These are phyloP conservation scores for Carduelis carduelis DNA, from an alignment of 2,797 vertebrate genomes.

Conservation along the genomic window DNA sequence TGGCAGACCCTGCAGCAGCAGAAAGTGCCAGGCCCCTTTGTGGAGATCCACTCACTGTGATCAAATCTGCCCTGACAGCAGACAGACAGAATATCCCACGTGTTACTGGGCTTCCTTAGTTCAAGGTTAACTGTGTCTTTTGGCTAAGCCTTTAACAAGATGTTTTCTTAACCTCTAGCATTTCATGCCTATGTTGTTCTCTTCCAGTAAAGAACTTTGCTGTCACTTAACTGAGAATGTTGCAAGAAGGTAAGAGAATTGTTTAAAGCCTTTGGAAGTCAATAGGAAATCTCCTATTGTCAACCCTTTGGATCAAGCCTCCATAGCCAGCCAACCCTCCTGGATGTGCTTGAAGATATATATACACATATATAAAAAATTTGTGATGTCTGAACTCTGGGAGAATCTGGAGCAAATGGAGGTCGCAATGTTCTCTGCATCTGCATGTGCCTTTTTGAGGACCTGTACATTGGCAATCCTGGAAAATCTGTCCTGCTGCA, in stretches of 20 bases:
- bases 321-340: background rate
- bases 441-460: background rate
- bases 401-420: background rate
- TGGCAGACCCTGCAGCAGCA: background rate
- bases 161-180: background rate
- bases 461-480: background rate
- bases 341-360: background rate
- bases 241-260: background rate
- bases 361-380: background rate
- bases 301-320: background rate
- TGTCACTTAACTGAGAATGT: background rate
- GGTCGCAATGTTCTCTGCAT: background rate
- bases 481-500: background rate
- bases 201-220: background rate
- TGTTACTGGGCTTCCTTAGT: background rate
- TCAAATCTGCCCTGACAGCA: background rate
- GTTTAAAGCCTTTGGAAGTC: background rate
- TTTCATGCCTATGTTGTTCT: background rate
- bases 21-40: background rate
- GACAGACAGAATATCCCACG: background rate
- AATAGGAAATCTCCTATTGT: background rate
- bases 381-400: background rate
- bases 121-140: conserved; percentile 2
- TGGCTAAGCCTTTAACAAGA: background rate
- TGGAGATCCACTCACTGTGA: background rate